Percentiles rank a stretch among this genome's conserved stretches.
phyloP scores from a whole-genome alignment of 64 coral and sea anemone genomes.

The Stichodactyla mertensii region DNA sequence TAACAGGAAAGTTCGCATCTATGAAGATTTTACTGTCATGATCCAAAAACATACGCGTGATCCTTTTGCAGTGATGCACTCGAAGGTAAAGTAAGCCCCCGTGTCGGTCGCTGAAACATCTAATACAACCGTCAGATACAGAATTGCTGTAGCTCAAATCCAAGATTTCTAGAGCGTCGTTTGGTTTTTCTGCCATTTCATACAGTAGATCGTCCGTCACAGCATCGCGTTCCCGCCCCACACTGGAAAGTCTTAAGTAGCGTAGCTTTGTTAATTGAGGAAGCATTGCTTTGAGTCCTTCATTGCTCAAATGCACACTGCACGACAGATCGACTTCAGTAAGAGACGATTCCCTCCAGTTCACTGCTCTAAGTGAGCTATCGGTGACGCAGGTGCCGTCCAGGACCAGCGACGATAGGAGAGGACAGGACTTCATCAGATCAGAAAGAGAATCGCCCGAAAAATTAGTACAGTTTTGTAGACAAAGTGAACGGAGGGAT shows the following conservation, averaged over 20 bases:
- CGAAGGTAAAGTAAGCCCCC: slow-evolving; percentile 48
- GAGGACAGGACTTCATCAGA: slow-evolving; percentile 45
- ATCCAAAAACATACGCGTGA: slow-evolving; percentile 58
- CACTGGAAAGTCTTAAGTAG: slow-evolving; percentile 75
- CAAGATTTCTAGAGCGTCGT: slow-evolving; percentile 49
- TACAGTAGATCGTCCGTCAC: slow-evolving; percentile 73
- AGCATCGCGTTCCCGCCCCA: slow-evolving; percentile 73
- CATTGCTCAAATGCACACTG: slow-evolving; percentile 64
- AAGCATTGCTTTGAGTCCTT: slow-evolving; percentile 60
- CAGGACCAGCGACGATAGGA: slow-evolving; percentile 56
- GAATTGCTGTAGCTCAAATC: slow-evolving; percentile 84
- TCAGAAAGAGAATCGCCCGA: slow-evolving; percentile 46
- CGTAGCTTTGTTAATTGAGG: slow-evolving; percentile 48
- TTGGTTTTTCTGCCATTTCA: slow-evolving; percentile 23
- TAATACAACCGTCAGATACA: slow-evolving; percentile 43
- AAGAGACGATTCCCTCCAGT: slow-evolving; percentile 57
- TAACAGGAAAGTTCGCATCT: slow-evolving; percentile 76
- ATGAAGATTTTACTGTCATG: slow-evolving; percentile 67
- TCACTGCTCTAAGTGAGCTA: slow-evolving; percentile 19
- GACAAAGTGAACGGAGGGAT: slow-evolving; percentile 52
- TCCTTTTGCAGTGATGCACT: slow-evolving; percentile 72
- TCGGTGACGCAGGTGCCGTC: slow-evolving; percentile 64
- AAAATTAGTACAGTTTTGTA: slow-evolving; percentile 68
- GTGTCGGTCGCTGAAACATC: slow-evolving; percentile 17
- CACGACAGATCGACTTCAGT: slow-evolving; percentile 82